Conservation (phyloP, 30 jellyfish, hydroid and myxozoan genomes). For the Aurelia coerulea region DNA sequence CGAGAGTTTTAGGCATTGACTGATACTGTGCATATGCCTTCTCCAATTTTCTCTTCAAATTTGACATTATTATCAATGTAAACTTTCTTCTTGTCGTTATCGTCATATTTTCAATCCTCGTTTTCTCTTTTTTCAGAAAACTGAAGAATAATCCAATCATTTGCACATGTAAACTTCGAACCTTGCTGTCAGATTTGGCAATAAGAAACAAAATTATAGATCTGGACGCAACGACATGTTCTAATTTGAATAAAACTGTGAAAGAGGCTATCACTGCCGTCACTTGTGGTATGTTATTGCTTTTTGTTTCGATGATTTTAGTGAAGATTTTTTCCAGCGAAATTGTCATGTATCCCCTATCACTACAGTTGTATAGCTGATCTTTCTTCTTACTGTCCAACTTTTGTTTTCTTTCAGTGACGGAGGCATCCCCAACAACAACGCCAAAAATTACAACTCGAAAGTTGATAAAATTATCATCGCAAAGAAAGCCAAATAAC, state of each 20-base stretch:
- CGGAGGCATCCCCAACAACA: slow-evolving; percentile 38
- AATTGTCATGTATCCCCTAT: too few species aligned
- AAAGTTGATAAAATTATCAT: neutral
- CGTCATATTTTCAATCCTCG: neutral
- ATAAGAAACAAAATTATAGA: slow-evolving; percentile 24
- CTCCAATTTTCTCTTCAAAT: neutral
- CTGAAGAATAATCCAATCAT: slow-evolving; percentile 35
- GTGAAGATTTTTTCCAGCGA: too few species aligned
- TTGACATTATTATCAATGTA: neutral
- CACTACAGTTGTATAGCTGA: too few species aligned
- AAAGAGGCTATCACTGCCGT: slow-evolving; percentile 33
- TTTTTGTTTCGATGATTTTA: neutral
- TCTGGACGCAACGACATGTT: slow-evolving; percentile 8
- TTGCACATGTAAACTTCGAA: slow-evolving; percentile 39
- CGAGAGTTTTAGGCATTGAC: too few species aligned
- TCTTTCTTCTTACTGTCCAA: too few species aligned
- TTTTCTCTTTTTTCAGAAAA: neutral
- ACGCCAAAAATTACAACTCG: slow-evolving; percentile 5
- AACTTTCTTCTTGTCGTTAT: neutral
- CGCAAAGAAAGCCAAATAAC: neutral
- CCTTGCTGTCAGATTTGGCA: slow-evolving; percentile 10
- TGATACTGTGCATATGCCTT: too few species aligned
- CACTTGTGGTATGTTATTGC: slow-evolving; percentile 37
- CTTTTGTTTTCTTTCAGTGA: neutral
- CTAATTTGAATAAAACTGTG: slow-evolving; percentile 29